Conservation (phyloP, 2,113 vertebrate genomes). For the Siniperca chuatsi region DNA sequence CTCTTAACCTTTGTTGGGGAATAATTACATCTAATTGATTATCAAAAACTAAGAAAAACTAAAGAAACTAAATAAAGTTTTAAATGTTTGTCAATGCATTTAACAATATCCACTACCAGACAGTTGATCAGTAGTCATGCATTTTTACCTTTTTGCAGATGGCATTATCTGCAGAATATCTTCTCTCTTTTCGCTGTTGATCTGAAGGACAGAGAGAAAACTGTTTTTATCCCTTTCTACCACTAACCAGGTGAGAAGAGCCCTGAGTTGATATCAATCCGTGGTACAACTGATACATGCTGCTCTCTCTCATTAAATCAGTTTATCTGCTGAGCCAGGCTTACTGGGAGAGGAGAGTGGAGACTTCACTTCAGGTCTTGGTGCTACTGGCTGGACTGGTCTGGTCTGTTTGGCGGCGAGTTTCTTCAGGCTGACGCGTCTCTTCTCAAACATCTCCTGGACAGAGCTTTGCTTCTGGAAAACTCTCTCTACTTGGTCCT, state of each 20-base stretch:
- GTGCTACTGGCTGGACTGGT: constrained; percentile 96
- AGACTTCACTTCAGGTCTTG: constrained; percentile 94
- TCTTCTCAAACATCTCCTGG: constrained; percentile 96
- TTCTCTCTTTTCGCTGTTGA: constrained; percentile 82
- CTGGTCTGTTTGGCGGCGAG: constrained; percentile 95
- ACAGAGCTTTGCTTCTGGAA: constrained; percentile 95
- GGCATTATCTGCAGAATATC: constrained; percentile 79
- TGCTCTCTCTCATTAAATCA: neutral
- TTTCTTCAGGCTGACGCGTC: constrained; percentile 94
- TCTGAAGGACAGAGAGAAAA: constrained; percentile 53
- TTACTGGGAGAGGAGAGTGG: constrained; percentile 89
- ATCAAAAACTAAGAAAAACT: neutral
- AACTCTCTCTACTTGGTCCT: constrained; percentile 92
- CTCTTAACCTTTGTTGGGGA: neutral
- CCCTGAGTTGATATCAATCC: no score
- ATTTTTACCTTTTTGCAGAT: constrained; percentile 85
- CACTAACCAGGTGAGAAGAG: neutral
- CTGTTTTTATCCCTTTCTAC: neutral
- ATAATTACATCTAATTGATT: neutral
- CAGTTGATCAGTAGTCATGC: neutral
- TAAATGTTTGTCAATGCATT: no score
- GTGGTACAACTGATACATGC: neutral
- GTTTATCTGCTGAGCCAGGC: neutral
- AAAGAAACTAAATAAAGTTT: no score
- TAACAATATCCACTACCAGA: neutral